Percentiles rank a stretch among this genome's conserved stretches.
Evolutionary conservation across 2,113 vertebrate species (phyloP).

Genomic region (Oryzias melastigma): DNA sequence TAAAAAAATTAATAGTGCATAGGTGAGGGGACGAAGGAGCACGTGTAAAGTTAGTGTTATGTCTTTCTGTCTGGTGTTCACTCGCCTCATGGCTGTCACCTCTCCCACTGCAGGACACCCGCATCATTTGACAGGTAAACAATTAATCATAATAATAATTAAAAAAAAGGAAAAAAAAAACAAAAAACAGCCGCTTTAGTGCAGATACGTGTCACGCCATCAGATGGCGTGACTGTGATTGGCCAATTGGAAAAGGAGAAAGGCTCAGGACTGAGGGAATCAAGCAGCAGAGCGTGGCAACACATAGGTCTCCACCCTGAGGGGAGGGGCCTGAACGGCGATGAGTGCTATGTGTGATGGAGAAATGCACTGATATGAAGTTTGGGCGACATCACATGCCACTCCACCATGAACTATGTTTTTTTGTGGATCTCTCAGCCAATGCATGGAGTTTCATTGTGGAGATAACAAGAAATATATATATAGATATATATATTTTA

Average conservation of each 20-base stretch:
- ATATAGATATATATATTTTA: constrained; percentile 12
- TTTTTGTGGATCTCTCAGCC: constrained; percentile 63
- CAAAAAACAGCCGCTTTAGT: constrained; percentile 71
- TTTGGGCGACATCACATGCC: constrained; percentile 27
- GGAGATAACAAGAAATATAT: constrained; percentile 56
- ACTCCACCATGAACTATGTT: constrained; percentile 33
- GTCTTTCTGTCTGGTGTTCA: constrained; percentile 57
- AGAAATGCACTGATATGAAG: constrained; percentile 28
- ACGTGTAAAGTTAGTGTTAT: constrained; percentile 71
- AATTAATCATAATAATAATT: not conserved
- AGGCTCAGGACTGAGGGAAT: constrained; percentile 54
- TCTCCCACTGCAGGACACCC: constrained; percentile 53
- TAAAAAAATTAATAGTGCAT: constrained; percentile 74
- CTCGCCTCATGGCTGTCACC: constrained; percentile 55
- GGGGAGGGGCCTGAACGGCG: not conserved
- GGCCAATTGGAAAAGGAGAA: constrained; percentile 63
- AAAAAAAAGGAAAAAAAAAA: no score
- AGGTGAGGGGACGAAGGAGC: constrained; percentile 73
- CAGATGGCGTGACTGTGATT: constrained; percentile 59
- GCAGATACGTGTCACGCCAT: constrained; percentile 71
- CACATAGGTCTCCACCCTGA: constrained; percentile 28
- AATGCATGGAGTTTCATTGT: constrained; percentile 73
- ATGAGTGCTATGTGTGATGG: constrained; percentile 8
- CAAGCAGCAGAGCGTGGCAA: constrained; percentile 27
- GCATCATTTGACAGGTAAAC: constrained; percentile 68